Evolutionary conservation across 2,888 invertebrate species (phyloP), one percentile per base, ranked within the genome.

Genomic region (Cactoblastis cactorum): DNA sequence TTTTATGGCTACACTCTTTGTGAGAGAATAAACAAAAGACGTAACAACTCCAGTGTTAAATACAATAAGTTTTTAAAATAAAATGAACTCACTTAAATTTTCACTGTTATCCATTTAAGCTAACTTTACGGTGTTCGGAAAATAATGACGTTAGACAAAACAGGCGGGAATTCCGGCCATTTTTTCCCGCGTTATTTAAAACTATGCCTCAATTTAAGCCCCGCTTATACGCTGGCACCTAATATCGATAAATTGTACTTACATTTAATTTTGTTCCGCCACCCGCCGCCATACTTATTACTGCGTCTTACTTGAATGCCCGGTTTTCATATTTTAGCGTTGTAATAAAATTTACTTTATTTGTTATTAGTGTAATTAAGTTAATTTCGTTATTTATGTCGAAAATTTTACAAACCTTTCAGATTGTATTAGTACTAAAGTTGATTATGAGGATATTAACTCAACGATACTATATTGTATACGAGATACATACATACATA

Each of bases 231-330:
- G 39, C 28, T 28, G 43, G 43, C 43, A 28, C 28, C 43, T 43
- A 43, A 43, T 43, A 43, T 43, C 43, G 14, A 43, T 43, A 43
- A 43, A 43, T 43, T 43, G 43, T 28, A 32, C 43, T 43, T 43
- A 32, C 43, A 28, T 43, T 43, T 32, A 43, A 41, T 41, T 37
- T 41, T 22, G 12, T 28, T 32, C 15, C 43, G 28, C 32, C 43
- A n/a, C 43, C 43, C 28, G 43, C 28, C 4, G 39, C 22, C 22
- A 37, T 37, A 17, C 37, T 37, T 37, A 37, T 15, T 37, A 15
- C 35, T 17, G 6, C 17, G 37, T 37, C 17, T 37, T 35, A 35
- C 35, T 35, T 33, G 33, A n/a, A 33, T 33, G 12, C 12, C 12
- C 5, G 12, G 12, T 22, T 43, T 43, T 28, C 28, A 17, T 32